These are phyloP conservation scores for Clarias macrocephalus DNA, from an alignment of 2,113 vertebrate species.

Conservation along the genomic window DNA sequence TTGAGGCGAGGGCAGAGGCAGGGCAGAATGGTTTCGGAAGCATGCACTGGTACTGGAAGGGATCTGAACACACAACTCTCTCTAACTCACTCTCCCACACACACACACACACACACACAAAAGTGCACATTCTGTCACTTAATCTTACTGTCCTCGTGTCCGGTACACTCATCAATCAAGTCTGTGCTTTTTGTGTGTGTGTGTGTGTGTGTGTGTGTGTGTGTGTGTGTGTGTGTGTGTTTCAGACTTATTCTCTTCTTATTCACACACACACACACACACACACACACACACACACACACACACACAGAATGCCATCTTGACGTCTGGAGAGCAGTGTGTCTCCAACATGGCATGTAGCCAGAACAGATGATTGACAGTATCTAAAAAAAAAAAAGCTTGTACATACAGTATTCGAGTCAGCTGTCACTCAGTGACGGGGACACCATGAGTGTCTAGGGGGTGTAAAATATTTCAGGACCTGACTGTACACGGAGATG, in stretches of 20 bases:
- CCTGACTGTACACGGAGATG: neutral
- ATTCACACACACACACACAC: neutral
- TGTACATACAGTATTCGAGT: slow-evolving; percentile 19
- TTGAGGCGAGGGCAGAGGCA: neutral
- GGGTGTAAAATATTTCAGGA: neutral
- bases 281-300: neutral
- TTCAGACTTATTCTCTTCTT: neutral
- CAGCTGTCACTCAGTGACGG: neutral
- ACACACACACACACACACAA: neutral
- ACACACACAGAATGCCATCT: slow-evolving; percentile 8
- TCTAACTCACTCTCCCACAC: neutral
- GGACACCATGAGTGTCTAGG: neutral
- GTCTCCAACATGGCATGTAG: slow-evolving; percentile 34
- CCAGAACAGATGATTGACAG: slow-evolving; percentile 37
- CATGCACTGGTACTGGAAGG: neutral
- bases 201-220: too few relatives aligned
- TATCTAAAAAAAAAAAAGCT: slow-evolving; percentile 40
- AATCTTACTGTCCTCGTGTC: slow-evolving; percentile 14
- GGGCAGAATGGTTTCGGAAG: neutral
- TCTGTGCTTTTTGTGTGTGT: slow-evolving; percentile 1
- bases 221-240: neutral
- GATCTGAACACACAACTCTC: neutral
- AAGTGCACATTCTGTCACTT: slow-evolving; percentile 2
- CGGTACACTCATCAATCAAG: slow-evolving; percentile 8
- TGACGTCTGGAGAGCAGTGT: slow-evolving; percentile 34